Base-by-base conservation (phyloP, 2,797 vertebrate species). In the Alca torda region DNA sequence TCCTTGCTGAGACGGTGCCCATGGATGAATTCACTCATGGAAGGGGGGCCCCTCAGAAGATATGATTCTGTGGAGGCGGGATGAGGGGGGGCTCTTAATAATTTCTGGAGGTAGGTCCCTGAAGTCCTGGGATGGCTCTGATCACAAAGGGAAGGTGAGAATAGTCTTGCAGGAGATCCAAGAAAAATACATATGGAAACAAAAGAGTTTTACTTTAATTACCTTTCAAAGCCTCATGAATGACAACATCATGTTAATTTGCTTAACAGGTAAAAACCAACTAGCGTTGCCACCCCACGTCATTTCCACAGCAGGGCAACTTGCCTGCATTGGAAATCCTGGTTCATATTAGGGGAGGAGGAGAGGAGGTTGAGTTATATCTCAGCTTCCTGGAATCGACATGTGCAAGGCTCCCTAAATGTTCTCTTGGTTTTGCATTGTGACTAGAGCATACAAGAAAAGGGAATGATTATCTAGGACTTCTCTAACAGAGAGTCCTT, bases 131-230 rank as follows among this genome's bases (percentile, higher is more conserved):
- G 97, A 98, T 97, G 98, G 97, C 97, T 98, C 98, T 98, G 98
- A 98, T 98, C 98, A 98, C 98, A 98, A 98, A 98, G 98, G 98
- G 98, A 98, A 98, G 98, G 98, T 98, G 98, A 98, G 97, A 98
- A 98, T 98, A 97, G 98, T 98, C 98, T 98, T 98, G 98, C 98
- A 98, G 98, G 96, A 98, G 98, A 97, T 98, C 98, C 98, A 98
- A 98, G 98, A 98, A 98, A 98, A 98, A 98, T 98, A 98, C 98
- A 98, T 97, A 98, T 97, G 96, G 97, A 98, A 98, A 98, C 98
- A 98, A 98, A 98, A 98, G 97, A 98, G 98, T 98, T 98, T 98
- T 97, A 98, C 98, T 98, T 98, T 98, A 98, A 98, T 98, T 97
- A 98, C 97, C 97, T 97, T 98, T 98, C 97, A 97, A 98, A 83